These are phyloP conservation scores for Octonoba sinensis DNA, from an alignment of 2,888 invertebrate species.

Conservation along the genomic window DNA sequence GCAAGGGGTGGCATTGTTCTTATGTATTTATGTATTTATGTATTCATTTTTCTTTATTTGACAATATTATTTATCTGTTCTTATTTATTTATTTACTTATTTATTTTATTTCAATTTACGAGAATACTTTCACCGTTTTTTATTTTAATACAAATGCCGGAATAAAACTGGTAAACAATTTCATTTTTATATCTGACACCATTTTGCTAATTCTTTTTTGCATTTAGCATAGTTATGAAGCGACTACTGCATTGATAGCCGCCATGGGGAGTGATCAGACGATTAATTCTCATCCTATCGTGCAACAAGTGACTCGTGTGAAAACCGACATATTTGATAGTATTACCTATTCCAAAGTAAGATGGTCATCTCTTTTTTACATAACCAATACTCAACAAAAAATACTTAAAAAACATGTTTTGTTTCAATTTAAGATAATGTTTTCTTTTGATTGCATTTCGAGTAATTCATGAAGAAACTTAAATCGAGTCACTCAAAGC, in stretches of 20 bases:
- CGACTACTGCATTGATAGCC: not conserved
- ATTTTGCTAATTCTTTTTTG: not conserved
- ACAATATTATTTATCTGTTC: too few species aligned
- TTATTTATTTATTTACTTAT: too few species aligned
- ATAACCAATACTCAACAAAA: not conserved
- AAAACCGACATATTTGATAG: slow-evolving; percentile 69
- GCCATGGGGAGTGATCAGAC: slow-evolving; percentile 67
- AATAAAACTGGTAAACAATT: too few species aligned
- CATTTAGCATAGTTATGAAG: not conserved
- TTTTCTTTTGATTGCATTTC: not conserved
- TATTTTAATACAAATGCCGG: too few species aligned
- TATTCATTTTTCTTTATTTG: too few species aligned
- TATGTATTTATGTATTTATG: not conserved
- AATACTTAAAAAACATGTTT: too few species aligned
- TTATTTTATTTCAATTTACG: too few species aligned
- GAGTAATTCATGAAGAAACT: not conserved
- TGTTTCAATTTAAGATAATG: too few species aligned
- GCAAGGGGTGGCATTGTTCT: not conserved
- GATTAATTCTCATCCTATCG: slow-evolving; percentile 69
- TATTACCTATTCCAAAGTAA: slow-evolving; percentile 70
- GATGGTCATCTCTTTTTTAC: not conserved
- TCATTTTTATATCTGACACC: too few species aligned
- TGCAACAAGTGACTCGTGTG: slow-evolving; percentile 68
- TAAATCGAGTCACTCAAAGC: too few species aligned
- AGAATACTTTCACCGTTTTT: too few species aligned